These are phyloP conservation scores for Coptodon bakossiorum DNA, from an alignment of 2,113 vertebrate genomes.

Conservation along the genomic window DNA sequence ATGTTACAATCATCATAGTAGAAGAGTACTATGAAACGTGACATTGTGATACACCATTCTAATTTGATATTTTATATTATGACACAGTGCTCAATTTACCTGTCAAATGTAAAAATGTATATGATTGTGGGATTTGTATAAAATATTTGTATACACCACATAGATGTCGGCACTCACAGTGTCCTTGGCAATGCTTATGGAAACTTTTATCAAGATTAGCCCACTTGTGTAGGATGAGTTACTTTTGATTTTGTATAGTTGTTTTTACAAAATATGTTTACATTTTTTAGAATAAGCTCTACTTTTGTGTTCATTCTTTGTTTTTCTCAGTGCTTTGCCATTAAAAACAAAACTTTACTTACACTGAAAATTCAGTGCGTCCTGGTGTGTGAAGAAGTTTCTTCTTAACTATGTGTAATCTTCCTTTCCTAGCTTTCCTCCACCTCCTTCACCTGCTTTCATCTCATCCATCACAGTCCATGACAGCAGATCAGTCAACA, in stretches of 20 bases:
- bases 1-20: not conserved
- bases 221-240: not conserved
- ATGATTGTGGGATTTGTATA: not conserved
- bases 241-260: not conserved
- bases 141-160: not conserved
- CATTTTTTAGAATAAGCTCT: not conserved
- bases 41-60: not conserved
- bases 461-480: slow-evolving; percentile 63
- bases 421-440: slow-evolving; percentile 20
- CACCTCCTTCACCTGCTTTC: slow-evolving; percentile 5
- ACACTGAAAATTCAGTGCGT: not conserved
- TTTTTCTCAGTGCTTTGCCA: slow-evolving; percentile 5
- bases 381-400: not conserved
- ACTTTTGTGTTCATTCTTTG: not conserved
- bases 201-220: not conserved
- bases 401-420: slow-evolving; percentile 10
- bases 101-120: not conserved
- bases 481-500: slow-evolving; percentile 71
- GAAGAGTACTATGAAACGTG: not conserved
- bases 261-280: not conserved
- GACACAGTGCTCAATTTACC: not conserved
- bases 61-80: not conserved
- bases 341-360: not conserved
- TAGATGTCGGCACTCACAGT: not conserved
- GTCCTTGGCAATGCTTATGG: not conserved